phyloP scores from a whole-genome alignment of 1,140 invertebrate genomes.

The Neotoxoptera formosana region DNA sequence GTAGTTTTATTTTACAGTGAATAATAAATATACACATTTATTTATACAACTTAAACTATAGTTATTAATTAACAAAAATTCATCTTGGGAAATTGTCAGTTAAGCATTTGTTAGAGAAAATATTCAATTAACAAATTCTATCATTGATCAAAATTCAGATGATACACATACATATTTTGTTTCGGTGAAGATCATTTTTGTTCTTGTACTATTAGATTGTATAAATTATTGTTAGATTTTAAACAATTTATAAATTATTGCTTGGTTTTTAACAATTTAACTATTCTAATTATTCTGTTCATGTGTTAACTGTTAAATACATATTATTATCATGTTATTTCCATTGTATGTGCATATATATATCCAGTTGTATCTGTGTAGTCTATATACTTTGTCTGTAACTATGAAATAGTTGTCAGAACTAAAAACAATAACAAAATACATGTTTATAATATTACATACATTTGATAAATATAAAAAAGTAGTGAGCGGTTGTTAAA shows the following conservation, averaged over 20 bases:
- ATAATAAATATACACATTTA: background rate
- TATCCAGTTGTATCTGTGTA: background rate
- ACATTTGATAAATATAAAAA: background rate
- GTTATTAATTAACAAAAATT: background rate
- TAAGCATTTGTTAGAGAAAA: background rate
- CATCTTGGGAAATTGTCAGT: background rate
- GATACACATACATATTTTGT: background rate
- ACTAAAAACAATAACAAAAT: background rate
- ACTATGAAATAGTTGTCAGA: background rate
- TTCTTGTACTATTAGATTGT: background rate
- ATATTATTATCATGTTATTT: background rate
- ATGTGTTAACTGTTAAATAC: slow-evolving; percentile 1
- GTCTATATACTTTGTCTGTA: too few relatives aligned
- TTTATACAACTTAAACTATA: background rate
- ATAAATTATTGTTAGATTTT: background rate
- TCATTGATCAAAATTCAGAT: background rate
- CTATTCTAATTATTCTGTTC: background rate
- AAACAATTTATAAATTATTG: slow-evolving; percentile 9
- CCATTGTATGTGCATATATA: background rate
- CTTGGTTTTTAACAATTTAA: background rate
- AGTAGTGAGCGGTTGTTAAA: background rate
- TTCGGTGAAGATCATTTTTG: background rate
- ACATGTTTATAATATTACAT: background rate
- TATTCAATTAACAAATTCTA: background rate
- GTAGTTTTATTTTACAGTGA: background rate